Conservation (phyloP, 2,888 invertebrate genomes). For the Ornithoptera alexandrae region DNA sequence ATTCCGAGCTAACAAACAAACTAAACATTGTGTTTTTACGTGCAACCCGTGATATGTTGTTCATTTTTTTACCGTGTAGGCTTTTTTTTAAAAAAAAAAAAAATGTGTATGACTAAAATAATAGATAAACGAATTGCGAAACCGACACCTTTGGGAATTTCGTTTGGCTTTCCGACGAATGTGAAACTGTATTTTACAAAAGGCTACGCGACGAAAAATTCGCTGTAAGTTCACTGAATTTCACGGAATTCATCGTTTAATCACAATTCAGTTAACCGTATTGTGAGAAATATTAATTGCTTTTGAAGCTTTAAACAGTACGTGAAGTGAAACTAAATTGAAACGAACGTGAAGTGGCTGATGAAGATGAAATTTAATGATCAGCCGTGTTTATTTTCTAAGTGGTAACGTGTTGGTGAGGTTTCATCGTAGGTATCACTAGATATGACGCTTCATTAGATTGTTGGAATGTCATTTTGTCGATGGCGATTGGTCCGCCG, state of each 20-base stretch:
- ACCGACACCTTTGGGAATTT: slow-evolving; percentile 5
- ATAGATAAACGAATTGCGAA: slow-evolving; percentile 21
- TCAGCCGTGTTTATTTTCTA: neutral
- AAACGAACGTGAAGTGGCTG: neutral
- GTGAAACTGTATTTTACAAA: neutral
- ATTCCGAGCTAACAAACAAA: slow-evolving; percentile 30
- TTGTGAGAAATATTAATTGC: too few relatives aligned
- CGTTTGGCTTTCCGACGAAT: neutral
- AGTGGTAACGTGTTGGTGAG: slow-evolving; percentile 27
- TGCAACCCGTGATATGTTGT: slow-evolving; percentile 24
- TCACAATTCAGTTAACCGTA: neutral
- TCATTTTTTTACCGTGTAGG: slow-evolving; percentile 4
- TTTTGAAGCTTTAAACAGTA: neutral
- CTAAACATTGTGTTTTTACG: slow-evolving; percentile 36
- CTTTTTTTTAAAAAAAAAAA: slow-evolving; percentile 26
- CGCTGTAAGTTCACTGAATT: neutral
- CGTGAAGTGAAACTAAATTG: neutral
- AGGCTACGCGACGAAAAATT: neutral
- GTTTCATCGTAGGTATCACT: slow-evolving; percentile 36
- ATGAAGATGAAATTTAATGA: neutral
- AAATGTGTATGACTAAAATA: slow-evolving; percentile 7
- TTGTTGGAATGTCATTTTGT: slow-evolving; percentile 61
- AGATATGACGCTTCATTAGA: slow-evolving; percentile 56
- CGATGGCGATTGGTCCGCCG: slow-evolving; percentile 35
- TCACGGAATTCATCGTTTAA: too few relatives aligned